Evolutionary conservation across 2,797 vertebrate species (phyloP).

Genomic region (Hydrocynus forskahlii): DNA sequence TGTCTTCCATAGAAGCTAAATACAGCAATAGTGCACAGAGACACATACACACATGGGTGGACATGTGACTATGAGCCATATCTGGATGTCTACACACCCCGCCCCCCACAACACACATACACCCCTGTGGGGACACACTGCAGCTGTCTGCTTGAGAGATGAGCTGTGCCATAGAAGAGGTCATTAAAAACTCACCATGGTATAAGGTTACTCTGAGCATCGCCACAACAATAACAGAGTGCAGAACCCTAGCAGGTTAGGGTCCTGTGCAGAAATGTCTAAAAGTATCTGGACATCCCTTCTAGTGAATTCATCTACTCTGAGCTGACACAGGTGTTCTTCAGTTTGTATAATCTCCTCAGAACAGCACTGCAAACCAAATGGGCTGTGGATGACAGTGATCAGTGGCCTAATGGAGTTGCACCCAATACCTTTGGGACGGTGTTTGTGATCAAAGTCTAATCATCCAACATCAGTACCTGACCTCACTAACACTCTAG

Average conservation of each 20-base stretch:
- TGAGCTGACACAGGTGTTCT: background rate
- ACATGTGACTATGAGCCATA: slow-evolving; percentile 40
- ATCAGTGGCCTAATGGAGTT: background rate
- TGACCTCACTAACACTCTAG: background rate
- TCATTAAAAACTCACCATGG: slow-evolving; percentile 68
- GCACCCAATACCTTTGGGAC: background rate
- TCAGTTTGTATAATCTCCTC: background rate
- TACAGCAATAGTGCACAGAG: slow-evolving; percentile 65
- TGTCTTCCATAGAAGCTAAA: slow-evolving; percentile 75
- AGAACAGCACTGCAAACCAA: background rate
- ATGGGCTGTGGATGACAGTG: background rate
- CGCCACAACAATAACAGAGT: slow-evolving; percentile 47
- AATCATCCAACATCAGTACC: background rate
- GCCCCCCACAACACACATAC: slow-evolving; percentile 26
- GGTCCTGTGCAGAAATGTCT: background rate
- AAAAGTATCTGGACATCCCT: background rate
- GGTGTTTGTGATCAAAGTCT: too few relatives aligned
- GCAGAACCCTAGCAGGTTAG: slow-evolving; percentile 22
- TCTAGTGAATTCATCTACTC: background rate
- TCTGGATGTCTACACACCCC: slow-evolving; percentile 38
- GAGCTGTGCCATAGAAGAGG: slow-evolving; percentile 64
- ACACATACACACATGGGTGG: slow-evolving; percentile 47
- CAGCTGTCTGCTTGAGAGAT: slow-evolving; percentile 78
- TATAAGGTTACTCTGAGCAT: slow-evolving; percentile 56
- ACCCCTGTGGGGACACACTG: slow-evolving; percentile 66